phyloP scores from a whole-genome alignment of 2,113 vertebrate genomes.

The Callionymus lyra region DNA sequence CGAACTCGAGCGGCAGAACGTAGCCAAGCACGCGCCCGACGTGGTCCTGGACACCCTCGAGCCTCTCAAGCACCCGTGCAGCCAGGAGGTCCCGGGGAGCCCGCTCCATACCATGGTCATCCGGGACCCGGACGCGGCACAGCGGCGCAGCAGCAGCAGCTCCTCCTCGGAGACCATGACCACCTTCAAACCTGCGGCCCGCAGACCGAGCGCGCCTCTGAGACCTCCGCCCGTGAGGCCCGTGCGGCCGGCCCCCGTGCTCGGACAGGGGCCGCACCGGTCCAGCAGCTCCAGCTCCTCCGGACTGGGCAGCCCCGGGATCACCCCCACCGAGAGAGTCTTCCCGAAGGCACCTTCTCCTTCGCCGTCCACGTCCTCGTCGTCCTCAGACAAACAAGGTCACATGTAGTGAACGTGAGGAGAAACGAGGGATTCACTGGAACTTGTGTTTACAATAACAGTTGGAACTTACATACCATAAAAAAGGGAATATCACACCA shows the following conservation, averaged over 20 bases:
- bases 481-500: conserved; percentile 29
- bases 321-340: conserved; percentile 90
- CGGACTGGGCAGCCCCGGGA: conserved; percentile 84
- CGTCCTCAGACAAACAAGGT: conserved; percentile 62
- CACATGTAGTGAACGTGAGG: conserved; percentile 42
- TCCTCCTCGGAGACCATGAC: conserved; percentile 91
- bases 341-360: conserved; percentile 76
- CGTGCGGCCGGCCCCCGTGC: conserved; percentile 74
- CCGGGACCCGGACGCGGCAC: conserved; percentile 86
- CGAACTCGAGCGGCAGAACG: conserved; percentile 94
- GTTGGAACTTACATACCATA: neutral
- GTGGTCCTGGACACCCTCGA: conserved; percentile 96
- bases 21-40: conserved; percentile 90
- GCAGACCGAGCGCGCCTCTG: conserved; percentile 82
- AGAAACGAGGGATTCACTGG: too few species aligned
- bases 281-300: conserved; percentile 95
- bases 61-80: conserved; percentile 81
- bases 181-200: conserved; percentile 86
- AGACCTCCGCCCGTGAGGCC: conserved; percentile 84
- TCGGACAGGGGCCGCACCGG: conserved; percentile 69
- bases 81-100: conserved; percentile 74
- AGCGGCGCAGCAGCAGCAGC: conserved; percentile 86
- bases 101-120: conserved; percentile 96
- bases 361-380: conserved; percentile 57
- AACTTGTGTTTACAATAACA: too few species aligned